Base-by-base conservation (phyloP, 2,888 invertebrate genomes). In the Xestia rhomboidea region DNA sequence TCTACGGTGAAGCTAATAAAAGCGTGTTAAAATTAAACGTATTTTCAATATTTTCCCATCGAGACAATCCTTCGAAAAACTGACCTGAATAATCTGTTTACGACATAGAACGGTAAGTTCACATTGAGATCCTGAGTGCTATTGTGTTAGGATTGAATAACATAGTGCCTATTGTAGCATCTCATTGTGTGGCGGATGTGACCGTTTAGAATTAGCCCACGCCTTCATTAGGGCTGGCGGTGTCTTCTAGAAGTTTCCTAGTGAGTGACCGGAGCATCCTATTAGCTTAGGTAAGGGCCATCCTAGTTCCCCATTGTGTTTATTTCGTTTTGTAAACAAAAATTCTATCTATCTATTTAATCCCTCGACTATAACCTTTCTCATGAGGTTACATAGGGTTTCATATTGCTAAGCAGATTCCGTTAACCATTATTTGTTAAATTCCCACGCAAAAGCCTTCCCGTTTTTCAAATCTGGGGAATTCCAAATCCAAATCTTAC, bases 101-200 rank as follows among this genome's bases (percentile, higher is more conserved):
- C 71, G 46, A 75, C 38, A 41, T 73, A 62, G 38, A 71, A 38
- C 66, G 54, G 41, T 15, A 27, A 41, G 30, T 38, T 54, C 34
- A 57, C 64, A 68, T 71, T 77, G 67, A 71, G 57, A 68, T 72
- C 46, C 34, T 66, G 27, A 66, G 51, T 60, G 72, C 76, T 49
- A 74, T 82, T 83, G 81, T 86, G 78, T 72, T 79, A 71, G 54
- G 77, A 86, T 88, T 87, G 87, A 81, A 89, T 88, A 66, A 64
- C 66, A 76, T 63, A 73, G 72, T 76, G 70, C 15, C 44, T 46
- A 74, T 80, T 73, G 79, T 80, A 30, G 75, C 51, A 70, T 73
- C 79, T 68, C 76, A 82, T 85, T 89, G 89, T 85, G 69, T 30
- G 69, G 41, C 86, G 89, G 89, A 89, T 74, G 84, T 68, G 10